phyloP scores from a whole-genome alignment of 2,888 invertebrate genomes.

The Limnephilus lunatus region DNA sequence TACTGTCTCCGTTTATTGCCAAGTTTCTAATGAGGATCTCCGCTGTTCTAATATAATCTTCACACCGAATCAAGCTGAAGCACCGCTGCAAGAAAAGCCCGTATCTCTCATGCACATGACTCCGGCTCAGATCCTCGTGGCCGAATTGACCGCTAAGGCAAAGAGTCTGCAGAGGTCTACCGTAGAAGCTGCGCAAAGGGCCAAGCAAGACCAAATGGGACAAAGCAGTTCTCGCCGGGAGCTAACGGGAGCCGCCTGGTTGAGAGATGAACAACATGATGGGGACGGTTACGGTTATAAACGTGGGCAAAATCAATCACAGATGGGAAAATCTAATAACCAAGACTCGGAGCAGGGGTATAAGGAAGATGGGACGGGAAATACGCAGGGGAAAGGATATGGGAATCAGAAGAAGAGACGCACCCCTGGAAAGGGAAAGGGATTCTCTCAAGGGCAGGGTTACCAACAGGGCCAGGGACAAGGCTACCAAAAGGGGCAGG shows the following conservation, averaged over 20 bases:
- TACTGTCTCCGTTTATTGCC: conserved; percentile 39
- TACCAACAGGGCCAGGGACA: not conserved
- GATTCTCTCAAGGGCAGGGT: not conserved
- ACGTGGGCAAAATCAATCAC: not conserved
- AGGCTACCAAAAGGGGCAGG: not conserved
- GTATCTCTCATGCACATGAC: conserved; percentile 64
- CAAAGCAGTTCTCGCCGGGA: not conserved
- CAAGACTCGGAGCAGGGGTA: not conserved
- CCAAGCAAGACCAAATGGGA: not conserved
- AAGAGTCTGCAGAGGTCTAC: conserved; percentile 53
- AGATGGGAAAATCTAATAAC: not conserved
- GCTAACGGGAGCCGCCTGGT: not conserved
- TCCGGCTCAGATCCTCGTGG: conserved; percentile 61
- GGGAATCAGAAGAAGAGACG: not conserved
- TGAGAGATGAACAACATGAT: not conserved
- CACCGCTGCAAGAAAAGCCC: conserved; percentile 40
- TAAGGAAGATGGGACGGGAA: not conserved
- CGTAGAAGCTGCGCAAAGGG: conserved; percentile 32
- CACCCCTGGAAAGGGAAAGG: not conserved
- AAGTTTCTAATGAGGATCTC: conserved; percentile 58
- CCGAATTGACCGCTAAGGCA: conserved; percentile 57
- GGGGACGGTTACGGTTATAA: not conserved
- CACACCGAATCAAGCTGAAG: conserved; percentile 39
- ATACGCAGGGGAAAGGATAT: not conserved
- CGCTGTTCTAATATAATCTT: conserved; percentile 52